Conservation (phyloP, 2,113 vertebrate species). For the Ptychochromis oligacanthus region DNA sequence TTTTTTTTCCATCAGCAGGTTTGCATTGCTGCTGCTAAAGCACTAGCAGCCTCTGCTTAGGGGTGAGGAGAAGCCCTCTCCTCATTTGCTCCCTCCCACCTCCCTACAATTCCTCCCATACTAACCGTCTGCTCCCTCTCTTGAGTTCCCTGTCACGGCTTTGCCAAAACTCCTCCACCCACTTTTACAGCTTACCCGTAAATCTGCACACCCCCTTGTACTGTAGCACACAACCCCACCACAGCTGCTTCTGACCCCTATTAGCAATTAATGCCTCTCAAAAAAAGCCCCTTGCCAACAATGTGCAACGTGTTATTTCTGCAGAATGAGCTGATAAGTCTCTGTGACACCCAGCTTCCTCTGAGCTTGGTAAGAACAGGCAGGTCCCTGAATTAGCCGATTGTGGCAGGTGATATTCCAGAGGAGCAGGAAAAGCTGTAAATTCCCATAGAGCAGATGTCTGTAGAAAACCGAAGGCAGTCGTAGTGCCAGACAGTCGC, state of each 20-base stretch:
- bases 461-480: constrained; percentile 49
- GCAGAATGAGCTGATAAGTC: constrained; percentile 4
- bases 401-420: constrained; percentile 56
- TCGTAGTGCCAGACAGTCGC: constrained; percentile 58
- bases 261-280: constrained; percentile 33
- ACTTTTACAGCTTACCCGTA: constrained; percentile 27
- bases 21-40: constrained; percentile 42
- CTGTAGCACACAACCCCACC: neutral
- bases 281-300: constrained; percentile 10
- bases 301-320: constrained; percentile 22
- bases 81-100: constrained; percentile 42
- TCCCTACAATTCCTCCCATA: constrained; percentile 24
- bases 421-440: constrained; percentile 22
- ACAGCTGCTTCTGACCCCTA: constrained; percentile 20
- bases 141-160: constrained; percentile 27
- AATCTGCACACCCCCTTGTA: constrained; percentile 24
- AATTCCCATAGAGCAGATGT: constrained; percentile 58
- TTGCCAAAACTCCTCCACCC: constrained; percentile 39
- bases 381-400: constrained; percentile 7
- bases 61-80: constrained; percentile 53
- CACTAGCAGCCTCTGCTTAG: constrained; percentile 50
- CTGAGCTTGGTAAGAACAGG: neutral
- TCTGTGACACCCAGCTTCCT: constrained; percentile 20
- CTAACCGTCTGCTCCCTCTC: neutral
- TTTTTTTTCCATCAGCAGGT: neutral